A percentile compares a stretch with the other conserved stretches of the same genome.
Evolutionary conservation across 2,113 vertebrate species (phyloP).

Genomic region (Cochlearius cochlearius): DNA sequence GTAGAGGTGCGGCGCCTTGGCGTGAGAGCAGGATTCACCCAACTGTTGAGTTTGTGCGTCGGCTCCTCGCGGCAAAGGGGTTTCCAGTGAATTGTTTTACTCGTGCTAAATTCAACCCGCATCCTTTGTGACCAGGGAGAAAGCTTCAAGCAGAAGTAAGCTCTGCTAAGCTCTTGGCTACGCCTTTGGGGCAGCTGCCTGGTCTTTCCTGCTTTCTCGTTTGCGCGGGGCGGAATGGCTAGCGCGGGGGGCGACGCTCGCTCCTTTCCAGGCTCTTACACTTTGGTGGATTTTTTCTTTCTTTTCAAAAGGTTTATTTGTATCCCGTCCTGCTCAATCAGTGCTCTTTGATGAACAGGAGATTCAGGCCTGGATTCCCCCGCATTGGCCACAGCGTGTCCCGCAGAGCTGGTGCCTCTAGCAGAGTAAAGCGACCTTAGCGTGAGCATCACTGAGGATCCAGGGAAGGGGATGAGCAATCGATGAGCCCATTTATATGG

Average conservation of each 20-base stretch:
- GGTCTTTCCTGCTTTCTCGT: neutral
- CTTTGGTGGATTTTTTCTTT: neutral
- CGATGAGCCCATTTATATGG: neutral
- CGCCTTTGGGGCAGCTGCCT: neutral
- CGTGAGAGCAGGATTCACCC: neutral
- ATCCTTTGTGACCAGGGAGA: neutral
- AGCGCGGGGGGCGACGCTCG: neutral
- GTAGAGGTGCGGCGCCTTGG: neutral
- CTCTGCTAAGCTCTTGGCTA: neutral
- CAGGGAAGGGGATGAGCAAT: neutral
- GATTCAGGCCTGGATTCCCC: neutral
- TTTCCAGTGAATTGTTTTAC: neutral
- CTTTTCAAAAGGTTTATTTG: neutral
- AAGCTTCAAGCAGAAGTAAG: neutral
- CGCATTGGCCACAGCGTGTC: rapidly evolving
- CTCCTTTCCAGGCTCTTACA: neutral
- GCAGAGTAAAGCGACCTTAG: neutral
- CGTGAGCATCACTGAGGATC: neutral
- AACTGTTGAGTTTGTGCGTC: neutral
- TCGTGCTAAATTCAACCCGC: neutral
- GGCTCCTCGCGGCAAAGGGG: neutral
- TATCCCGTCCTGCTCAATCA: neutral
- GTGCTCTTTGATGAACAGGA: neutral
- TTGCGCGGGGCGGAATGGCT: rapidly evolving
- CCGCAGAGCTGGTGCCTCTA: neutral